phyloP scores from a whole-genome alignment of 2,797 vertebrate species.

The Poeciliopsis turneri region DNA sequence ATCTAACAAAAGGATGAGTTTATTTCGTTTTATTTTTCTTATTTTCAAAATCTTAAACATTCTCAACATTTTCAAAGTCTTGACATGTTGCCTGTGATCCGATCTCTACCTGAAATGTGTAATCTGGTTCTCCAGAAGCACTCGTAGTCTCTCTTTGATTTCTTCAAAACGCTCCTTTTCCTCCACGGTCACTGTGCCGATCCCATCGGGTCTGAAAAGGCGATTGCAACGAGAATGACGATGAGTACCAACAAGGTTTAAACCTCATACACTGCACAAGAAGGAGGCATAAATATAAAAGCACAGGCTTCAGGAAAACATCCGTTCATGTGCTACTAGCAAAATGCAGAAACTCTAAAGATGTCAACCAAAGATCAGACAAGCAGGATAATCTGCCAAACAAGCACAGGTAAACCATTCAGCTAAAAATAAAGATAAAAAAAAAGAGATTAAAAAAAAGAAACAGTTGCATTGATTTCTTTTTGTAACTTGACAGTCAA shows the following conservation, averaged over 20 bases:
- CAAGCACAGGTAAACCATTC: background rate
- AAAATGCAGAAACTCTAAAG: background rate
- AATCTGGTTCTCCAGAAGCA: conserved; percentile 97
- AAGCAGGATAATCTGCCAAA: background rate
- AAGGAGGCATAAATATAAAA: background rate
- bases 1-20: conserved; percentile 75
- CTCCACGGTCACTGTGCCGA: conserved; percentile 93
- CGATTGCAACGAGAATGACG: background rate
- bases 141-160: conserved; percentile 96
- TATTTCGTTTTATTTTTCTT: background rate
- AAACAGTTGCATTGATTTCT: background rate
- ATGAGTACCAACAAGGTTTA: background rate
- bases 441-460: background rate
- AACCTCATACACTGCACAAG: background rate
- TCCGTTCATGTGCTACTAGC: background rate
- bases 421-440: background rate
- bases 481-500: background rate
- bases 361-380: background rate
- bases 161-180: conserved; percentile 96
- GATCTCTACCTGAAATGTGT: conserved; percentile 92
- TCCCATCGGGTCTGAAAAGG: conserved; percentile 91
- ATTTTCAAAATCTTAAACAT: background rate
- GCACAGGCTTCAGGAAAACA: background rate
- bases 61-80: background rate
- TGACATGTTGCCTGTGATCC: background rate